Base-by-base conservation (phyloP, 1,140 invertebrate genomes). In the Cecropterus lyciades region DNA sequence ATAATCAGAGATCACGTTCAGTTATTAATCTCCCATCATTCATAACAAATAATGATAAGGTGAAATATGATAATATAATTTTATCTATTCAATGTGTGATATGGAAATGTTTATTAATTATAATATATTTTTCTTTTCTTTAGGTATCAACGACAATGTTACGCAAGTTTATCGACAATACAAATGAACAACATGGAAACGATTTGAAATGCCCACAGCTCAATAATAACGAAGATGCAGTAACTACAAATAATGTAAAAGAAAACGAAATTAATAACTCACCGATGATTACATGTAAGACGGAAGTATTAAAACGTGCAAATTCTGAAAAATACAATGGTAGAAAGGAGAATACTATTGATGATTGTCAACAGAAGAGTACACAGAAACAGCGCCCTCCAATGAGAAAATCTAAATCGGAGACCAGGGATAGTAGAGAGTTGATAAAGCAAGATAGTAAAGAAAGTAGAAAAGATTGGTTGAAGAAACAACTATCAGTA, bases 21-120 rank as follows among this genome's bases (percentile, higher is more conserved):
- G 93, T 96, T 51, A 93, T 96, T 16, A 95, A 96, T 86, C 84
- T 97, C 30, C 96, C 96, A 0, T 96, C 96, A 0, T 96, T 95
- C 82, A 87, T 97, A 1, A 93, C 93, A 63, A 93, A 95, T 73
- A 94, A 93, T 69, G 95, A 96, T 80, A 95, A 95, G 91, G 95
- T 96, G 85, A 73, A 72, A 42, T 17, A 49, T 37, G 9, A 33
- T 52, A 40, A 33, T 33, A 33, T 5, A 24, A 24, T n/a, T n/a
- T 4, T 33, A 9, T 1, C 30, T 33, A 33, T 33, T 33, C 9
- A 9, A 9, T 8, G 30, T 33, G 9, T 33, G 9, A 33, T 33
- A 9, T 33, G 30, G 9, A 33, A 33, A 33, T 8, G 7, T 1
- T 4, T 33, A 9, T 33, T 10, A 1, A 9, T 33, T 33, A 10